These are phyloP conservation scores for Indri indri DNA, from an alignment of 2,113 vertebrate species.

Conservation along the genomic window DNA sequence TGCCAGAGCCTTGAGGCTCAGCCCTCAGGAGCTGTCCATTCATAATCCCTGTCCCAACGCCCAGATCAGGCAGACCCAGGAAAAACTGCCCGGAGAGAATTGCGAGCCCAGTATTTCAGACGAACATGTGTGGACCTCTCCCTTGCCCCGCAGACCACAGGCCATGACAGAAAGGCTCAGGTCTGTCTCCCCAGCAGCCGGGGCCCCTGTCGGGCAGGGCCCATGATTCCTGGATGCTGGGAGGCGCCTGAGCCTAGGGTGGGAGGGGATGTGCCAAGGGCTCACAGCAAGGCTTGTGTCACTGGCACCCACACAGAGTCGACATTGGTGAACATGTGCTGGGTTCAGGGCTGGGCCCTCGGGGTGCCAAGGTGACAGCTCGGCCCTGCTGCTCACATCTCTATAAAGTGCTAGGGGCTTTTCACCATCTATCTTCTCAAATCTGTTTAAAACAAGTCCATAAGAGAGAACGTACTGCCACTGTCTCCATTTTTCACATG, in stretches of 20 bases:
- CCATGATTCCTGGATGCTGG: not conserved
- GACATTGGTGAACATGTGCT: fast-evolving
- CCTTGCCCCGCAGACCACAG: not conserved
- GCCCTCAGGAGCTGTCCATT: not conserved
- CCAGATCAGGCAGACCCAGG: not conserved
- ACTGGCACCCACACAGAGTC: too few relatives aligned
- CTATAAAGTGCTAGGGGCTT: not conserved
- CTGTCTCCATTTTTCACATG: not conserved
- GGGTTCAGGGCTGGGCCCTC: not conserved
- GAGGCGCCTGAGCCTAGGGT: not conserved
- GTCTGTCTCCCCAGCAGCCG: not conserved
- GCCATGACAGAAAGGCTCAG: not conserved
- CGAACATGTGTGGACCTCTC: fast-evolving
- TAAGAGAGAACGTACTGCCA: not conserved
- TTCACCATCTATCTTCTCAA: not conserved
- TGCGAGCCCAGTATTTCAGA: not conserved
- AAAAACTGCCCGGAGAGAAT: not conserved
- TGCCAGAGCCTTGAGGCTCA: not conserved
- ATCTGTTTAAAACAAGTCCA: not conserved
- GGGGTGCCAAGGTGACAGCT: not conserved
- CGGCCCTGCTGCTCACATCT: not conserved
- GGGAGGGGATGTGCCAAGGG: not conserved
- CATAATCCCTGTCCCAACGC: not conserved
- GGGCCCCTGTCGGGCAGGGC: not conserved
- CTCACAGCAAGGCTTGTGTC: not conserved